Evolutionary conservation across 2,113 vertebrate species (phyloP).

Genomic region (Lontra canadensis): DNA sequence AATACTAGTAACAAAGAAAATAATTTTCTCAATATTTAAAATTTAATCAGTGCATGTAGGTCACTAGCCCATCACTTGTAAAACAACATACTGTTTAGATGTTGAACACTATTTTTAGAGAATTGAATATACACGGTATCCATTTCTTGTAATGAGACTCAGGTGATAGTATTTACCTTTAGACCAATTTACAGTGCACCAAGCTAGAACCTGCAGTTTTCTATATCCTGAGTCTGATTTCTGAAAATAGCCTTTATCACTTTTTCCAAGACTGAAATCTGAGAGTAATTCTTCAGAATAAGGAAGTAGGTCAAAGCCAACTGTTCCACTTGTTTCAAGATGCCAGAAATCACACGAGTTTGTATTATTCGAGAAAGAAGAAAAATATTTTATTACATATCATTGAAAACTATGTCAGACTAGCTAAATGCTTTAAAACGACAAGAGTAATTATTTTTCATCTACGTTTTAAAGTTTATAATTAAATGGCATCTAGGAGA

Average conservation of each 20-base stretch:
- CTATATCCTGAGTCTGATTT: conserved; percentile 52
- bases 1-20: conserved; percentile 43
- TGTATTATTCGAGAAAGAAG: conserved; percentile 4
- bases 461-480: not conserved
- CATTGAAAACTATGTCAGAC: not conserved
- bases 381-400: not conserved
- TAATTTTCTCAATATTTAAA: conserved; percentile 3
- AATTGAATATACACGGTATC: not conserved
- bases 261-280: conserved; percentile 75
- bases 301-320: conserved; percentile 76
- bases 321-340: conserved; percentile 65
- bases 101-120: conserved; percentile 27
- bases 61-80: not conserved
- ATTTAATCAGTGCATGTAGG: not conserved
- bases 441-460: not conserved
- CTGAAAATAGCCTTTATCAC: conserved; percentile 71
- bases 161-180: conserved; percentile 24
- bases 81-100: not conserved
- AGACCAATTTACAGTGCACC: not conserved
- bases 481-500: not conserved
- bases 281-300: conserved; percentile 73
- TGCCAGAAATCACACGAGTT: conserved; percentile 54
- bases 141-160: conserved; percentile 25
- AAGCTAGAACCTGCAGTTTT: conserved; percentile 63
- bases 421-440: not conserved